phyloP scores from a whole-genome alignment of 1,140 invertebrate genomes.

The Heliconius himera region DNA sequence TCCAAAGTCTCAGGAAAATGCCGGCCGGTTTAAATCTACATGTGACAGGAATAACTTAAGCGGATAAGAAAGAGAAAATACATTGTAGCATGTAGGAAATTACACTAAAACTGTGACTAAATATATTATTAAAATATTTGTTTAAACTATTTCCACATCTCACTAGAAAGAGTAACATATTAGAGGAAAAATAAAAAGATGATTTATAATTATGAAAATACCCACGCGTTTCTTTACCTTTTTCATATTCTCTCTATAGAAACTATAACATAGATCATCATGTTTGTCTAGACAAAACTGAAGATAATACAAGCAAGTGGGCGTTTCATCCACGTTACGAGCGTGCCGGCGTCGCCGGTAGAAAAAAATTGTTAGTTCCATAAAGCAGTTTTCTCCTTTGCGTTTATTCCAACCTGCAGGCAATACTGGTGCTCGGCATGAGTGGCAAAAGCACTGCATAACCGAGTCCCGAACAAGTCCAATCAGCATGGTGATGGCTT shows the following conservation, averaged over 20 bases:
- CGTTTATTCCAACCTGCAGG: conserved; percentile 84
- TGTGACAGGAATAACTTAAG: neutral
- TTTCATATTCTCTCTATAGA: neutral
- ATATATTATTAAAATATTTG: neutral
- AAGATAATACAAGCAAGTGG: conserved; percentile 40
- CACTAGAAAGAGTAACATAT: neutral
- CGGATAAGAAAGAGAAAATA: neutral
- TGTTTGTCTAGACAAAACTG: conserved; percentile 17
- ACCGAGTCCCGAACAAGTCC: conserved; percentile 92
- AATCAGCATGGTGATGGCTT: conserved; percentile 87
- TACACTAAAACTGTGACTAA: neutral
- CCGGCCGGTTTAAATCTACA: neutral
- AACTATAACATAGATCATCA: neutral
- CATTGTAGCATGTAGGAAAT: neutral
- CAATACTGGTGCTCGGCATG: conserved; percentile 90
- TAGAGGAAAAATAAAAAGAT: neutral
- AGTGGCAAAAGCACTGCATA: conserved; percentile 94
- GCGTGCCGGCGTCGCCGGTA: conserved; percentile 54
- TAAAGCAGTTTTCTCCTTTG: conserved; percentile 9
- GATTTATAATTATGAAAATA: neutral
- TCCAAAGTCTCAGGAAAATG: neutral
- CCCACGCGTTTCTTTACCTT: conserved; percentile 16
- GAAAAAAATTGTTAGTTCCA: neutral
- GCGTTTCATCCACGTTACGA: conserved; percentile 51
- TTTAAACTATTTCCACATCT: neutral